These are phyloP conservation scores for Phasia obesa DNA, from an alignment of 2,888 invertebrate genomes.

Conservation along the genomic window DNA sequence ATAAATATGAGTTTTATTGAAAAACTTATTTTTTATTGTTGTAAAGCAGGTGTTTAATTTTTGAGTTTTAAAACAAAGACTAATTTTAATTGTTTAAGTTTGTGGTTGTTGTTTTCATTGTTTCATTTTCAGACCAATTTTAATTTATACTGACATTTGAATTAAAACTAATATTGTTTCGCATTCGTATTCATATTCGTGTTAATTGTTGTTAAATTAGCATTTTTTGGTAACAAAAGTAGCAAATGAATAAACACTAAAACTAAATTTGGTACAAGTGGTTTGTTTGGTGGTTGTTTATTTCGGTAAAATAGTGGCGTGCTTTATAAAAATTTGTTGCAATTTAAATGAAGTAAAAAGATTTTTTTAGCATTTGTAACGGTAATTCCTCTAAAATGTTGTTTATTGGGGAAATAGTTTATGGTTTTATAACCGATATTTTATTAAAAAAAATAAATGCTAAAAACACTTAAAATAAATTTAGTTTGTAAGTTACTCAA, in stretches of 20 bases:
- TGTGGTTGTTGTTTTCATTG: conserved; percentile 31
- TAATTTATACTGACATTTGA: conserved; percentile 25
- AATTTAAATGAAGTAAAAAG: conserved; percentile 30
- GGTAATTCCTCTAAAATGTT: conserved; percentile 37
- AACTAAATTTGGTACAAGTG: conserved; percentile 18
- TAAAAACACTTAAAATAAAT: neutral
- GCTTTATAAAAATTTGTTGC: conserved; percentile 59
- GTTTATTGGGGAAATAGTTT: conserved; percentile 69
- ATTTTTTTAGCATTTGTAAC: conserved; percentile 1
- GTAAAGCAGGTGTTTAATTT: conserved; percentile 60
- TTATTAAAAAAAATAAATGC: neutral
- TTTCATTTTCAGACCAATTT: conserved; percentile 31
- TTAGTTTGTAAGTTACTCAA: neutral
- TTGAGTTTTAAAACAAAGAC: conserved; percentile 21
- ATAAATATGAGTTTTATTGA: neutral
- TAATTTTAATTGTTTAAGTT: conserved; percentile 28
- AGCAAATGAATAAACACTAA: conserved; percentile 22
- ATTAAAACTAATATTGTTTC: conserved; percentile 34
- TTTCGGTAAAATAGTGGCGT: conserved; percentile 53
- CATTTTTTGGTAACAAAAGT: conserved; percentile 60
- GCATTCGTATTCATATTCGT: conserved; percentile 45
- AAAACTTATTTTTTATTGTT: conserved; percentile 16
- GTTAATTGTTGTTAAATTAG: conserved; percentile 68
- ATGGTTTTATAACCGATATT: conserved; percentile 64
- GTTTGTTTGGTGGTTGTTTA: conserved; percentile 23